Base-by-base conservation (phyloP, 1,140 invertebrate species). In the Epicauta chinensis region DNA sequence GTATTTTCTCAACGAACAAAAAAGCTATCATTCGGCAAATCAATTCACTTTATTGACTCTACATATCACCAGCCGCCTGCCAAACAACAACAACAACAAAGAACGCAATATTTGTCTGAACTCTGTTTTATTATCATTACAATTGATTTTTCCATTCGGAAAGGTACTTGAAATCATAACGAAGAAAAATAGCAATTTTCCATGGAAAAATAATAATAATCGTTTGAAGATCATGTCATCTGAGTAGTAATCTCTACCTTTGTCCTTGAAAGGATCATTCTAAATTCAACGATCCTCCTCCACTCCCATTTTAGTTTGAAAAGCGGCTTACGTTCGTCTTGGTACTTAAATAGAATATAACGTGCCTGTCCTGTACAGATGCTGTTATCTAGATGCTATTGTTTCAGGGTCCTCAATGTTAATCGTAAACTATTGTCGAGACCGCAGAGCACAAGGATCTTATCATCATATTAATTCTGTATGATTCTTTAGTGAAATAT, bases 391-490 rank as follows among this genome's bases (percentile, higher is more conserved):
- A 34, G 37, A 44, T 29, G 39, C 52, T 58, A n/a, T 58, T 58
- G 56, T 58, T 49, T 58, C 47, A 58, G 40, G 7, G 15, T 52
- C 42, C 56, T 51, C 38, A 32, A 58, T 58, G 56, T 49, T 58
- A 58, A 58, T 58, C 56, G 56, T 38, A 38, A 16, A 15, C 52
- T 37, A 51, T 58, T 58, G 56, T 58, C 23, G n/a, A 44, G 34
- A 38, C 42, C 23, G 64, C 71, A 72, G 70, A 66, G 66, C 64
- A 71, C 67, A 65, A 62, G 61, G 66, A 65, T 61, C 15, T 16
- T 17, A 7, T 23, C 23, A 23, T 5, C 4, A 23, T 23, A 23
- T 23, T 23, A 7, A n/a, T 23, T 23, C 23, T 23, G 23, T 23
- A 23, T 23, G 23, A 23, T 23, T 3, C 23, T 23, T n/a, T 23